These are phyloP conservation scores for Fratercula arctica DNA, from an alignment of 2,797 vertebrate genomes.

Conservation along the genomic window DNA sequence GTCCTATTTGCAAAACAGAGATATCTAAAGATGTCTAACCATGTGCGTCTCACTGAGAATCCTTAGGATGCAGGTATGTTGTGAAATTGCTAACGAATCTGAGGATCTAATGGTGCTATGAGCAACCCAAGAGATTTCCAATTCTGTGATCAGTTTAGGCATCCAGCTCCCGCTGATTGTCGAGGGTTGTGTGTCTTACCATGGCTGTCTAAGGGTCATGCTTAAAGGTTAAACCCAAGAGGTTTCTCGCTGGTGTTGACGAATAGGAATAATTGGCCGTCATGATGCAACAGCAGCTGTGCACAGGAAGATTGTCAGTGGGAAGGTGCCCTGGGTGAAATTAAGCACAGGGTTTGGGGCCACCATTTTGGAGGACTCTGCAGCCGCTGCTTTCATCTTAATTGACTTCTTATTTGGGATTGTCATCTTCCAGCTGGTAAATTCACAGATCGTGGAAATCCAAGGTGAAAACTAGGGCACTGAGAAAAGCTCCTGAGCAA, in stretches of 20 bases:
- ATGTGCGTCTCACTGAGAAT: neutral
- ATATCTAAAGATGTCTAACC: neutral
- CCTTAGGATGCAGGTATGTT: neutral
- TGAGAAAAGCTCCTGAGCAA: neutral
- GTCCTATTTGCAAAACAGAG: neutral
- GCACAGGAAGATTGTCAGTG: neutral
- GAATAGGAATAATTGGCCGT: neutral
- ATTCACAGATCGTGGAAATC: neutral
- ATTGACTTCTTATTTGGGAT: neutral
- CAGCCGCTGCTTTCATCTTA: neutral
- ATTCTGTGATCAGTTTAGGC: neutral
- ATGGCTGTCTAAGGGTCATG: neutral
- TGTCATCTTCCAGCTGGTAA: neutral
- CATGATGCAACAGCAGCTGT: neutral
- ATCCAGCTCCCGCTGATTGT: neutral
- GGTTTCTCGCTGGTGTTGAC: neutral
- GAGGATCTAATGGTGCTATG: neutral
- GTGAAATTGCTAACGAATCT: neutral
- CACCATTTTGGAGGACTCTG: neutral
- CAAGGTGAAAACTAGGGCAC: conserved; percentile 10
- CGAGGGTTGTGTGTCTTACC: neutral
- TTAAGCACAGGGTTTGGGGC: neutral
- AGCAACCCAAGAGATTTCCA: neutral
- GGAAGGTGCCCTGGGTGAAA: neutral
- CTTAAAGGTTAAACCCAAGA: conserved; percentile 1